Conservation (phyloP, 2,888 invertebrate species). For the Agrotis ipsilon region DNA sequence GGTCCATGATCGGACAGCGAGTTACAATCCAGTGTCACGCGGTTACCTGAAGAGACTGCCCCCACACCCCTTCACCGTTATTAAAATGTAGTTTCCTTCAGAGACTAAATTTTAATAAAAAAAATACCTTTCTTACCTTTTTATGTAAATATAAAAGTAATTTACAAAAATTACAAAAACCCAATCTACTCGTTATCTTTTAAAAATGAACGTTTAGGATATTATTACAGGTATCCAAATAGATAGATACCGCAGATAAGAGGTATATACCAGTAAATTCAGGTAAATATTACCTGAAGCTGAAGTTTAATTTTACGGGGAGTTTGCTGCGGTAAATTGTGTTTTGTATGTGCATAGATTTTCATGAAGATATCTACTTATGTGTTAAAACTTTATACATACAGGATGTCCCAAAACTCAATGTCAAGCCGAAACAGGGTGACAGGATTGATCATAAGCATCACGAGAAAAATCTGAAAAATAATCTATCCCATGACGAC, state of each 20-base stretch:
- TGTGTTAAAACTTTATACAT: too few species aligned
- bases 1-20: too few species aligned
- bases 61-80: too few species aligned
- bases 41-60: too few species aligned
- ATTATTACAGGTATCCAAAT: background rate
- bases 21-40: too few species aligned
- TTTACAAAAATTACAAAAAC: slow-evolving; percentile 28
- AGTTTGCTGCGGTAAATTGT: slow-evolving; percentile 15
- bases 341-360: slow-evolving; percentile 20
- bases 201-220: slow-evolving; percentile 14
- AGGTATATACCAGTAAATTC: slow-evolving; percentile 5
- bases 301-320: slow-evolving; percentile 23
- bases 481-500: too few species aligned
- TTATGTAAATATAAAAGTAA: slow-evolving; percentile 21
- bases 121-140: background rate
- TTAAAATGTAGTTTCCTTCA: background rate
- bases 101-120: background rate
- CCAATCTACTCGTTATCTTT: slow-evolving; percentile 9
- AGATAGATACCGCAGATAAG: background rate
- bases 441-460: too few species aligned
- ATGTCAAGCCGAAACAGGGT: too few species aligned
- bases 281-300: background rate
- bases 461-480: too few species aligned
- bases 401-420: too few species aligned
- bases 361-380: too few species aligned